phyloP scores from a whole-genome alignment of 37 sponge, comb jelly and placozoan species.

The Cliona cf. orientalis region DNA sequence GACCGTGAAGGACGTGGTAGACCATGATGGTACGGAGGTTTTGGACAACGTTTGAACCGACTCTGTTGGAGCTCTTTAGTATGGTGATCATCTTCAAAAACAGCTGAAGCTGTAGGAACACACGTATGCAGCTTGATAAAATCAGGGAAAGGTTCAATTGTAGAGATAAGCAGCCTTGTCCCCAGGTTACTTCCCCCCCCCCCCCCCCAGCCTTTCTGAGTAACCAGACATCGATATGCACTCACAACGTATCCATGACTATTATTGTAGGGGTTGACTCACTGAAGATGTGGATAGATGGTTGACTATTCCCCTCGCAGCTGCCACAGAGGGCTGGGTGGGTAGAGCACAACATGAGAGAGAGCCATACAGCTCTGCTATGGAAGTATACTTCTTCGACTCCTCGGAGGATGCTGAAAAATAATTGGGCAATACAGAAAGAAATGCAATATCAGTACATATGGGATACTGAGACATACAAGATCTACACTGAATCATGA shows the following conservation, averaged over 20 bases:
- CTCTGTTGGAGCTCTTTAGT: background rate
- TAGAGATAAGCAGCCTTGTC: too few relatives aligned
- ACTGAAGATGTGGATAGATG: too few relatives aligned
- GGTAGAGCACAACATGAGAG: constrained; percentile 21
- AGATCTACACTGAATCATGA: background rate
- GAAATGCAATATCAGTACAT: background rate
- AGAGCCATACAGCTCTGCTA: constrained; percentile 18
- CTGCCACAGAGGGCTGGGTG: background rate
- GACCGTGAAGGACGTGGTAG: constrained; percentile 40
- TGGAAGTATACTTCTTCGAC: background rate
- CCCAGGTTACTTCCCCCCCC: too few relatives aligned
- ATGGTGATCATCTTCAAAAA: background rate
- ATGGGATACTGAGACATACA: background rate
- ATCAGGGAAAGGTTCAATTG: background rate
- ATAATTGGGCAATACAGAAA: background rate
- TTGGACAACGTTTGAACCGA: background rate
- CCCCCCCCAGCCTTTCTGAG: too few relatives aligned
- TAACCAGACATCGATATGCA: too few relatives aligned
- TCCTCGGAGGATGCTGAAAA: background rate
- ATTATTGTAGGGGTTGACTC: too few relatives aligned
- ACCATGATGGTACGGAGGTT: constrained; percentile 53
- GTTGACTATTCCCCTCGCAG: constrained; percentile 3
- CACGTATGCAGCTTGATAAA: too few relatives aligned
- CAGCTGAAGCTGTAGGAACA: constrained; percentile 20
- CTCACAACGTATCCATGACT: too few relatives aligned